phyloP scores from a whole-genome alignment of 2,113 vertebrate species.

The Nyctibius bracteatus region DNA sequence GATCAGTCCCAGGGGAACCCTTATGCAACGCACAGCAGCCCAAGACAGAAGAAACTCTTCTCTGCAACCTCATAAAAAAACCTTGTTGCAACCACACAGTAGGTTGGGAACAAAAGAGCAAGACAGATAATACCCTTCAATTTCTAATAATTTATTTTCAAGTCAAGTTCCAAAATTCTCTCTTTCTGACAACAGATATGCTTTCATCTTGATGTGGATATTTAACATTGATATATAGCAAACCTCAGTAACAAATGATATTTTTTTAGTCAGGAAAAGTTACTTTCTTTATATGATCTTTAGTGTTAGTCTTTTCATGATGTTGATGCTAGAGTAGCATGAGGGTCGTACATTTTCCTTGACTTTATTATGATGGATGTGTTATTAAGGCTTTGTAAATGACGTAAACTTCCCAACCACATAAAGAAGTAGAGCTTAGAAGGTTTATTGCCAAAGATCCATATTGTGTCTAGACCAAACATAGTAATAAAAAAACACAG shows the following conservation, averaged over 20 bases:
- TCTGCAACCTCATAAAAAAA: neutral
- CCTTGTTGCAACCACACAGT: neutral
- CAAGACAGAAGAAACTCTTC: neutral
- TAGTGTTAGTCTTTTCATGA: constrained; percentile 8
- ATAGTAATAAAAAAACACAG: constrained; percentile 24
- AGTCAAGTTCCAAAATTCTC: neutral
- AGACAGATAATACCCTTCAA: neutral
- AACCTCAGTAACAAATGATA: neutral
- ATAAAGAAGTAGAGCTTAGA: constrained; percentile 25
- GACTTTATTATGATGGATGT: constrained; percentile 32
- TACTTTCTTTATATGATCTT: neutral
- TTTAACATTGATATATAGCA: neutral
- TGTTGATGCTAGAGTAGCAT: neutral
- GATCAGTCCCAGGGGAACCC: neutral
- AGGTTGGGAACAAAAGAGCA: neutral
- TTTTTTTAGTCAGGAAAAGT: neutral
- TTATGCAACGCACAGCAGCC: neutral
- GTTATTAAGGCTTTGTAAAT: constrained; percentile 27
- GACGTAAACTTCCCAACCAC: neutral
- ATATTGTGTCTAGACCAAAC: constrained; percentile 53
- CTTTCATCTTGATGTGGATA: neutral
- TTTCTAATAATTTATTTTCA: neutral
- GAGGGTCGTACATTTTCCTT: neutral
- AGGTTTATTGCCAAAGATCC: constrained; percentile 45
- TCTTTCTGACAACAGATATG: neutral